Evolutionary conservation across 2,888 invertebrate genomes (phyloP), one percentile per base, ranked within the genome.

Genomic region (Drosophila crucigera): DNA sequence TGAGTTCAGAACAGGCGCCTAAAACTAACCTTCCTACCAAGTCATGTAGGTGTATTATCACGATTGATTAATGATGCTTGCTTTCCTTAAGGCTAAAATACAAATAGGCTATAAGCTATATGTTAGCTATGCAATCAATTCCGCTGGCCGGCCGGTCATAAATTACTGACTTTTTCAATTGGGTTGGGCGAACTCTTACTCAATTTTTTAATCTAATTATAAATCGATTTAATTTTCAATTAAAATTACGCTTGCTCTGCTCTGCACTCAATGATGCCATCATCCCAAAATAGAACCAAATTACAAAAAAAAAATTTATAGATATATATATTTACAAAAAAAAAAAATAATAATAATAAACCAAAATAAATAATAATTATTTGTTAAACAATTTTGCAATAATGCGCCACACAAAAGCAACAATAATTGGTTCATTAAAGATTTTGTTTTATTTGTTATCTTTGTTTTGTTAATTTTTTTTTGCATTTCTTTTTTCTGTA

Each of bases 241-340:
- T 56, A 65, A 66, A 47, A 59, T 73, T 72, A 70, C 73, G 70
- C 69, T 76, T 78, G 75, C 63, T 72, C 80, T 76, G 87, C 84
- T 91, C 84, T 80, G 78, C 80, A 82, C 76, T 81, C 84, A 91
- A 92, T 93, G 91, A 93, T 92, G 91, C 91, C 92, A 92, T 93
- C 92, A 93, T 92, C 92, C 93, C 92, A 90, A 56, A 68, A 54
- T 55, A 47, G 25, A 68, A 72, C 47, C 61, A 50, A 62, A 71
- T 52, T 59, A 43, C 58, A 64, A 52, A 55, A 53, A 70, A 55
- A 73, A 49, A 58, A 30, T 30, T 1, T 30, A 30, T 30, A 54
- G 1, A 37, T 16, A 50, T 41, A 60, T 41, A 35, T 43, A 66
- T 55, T 70, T 41, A 56, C 41, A 53, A 11, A 10, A 55, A 28